These are phyloP conservation scores for Callionymus lyra DNA, from an alignment of 2,113 vertebrate genomes.

Conservation along the genomic window DNA sequence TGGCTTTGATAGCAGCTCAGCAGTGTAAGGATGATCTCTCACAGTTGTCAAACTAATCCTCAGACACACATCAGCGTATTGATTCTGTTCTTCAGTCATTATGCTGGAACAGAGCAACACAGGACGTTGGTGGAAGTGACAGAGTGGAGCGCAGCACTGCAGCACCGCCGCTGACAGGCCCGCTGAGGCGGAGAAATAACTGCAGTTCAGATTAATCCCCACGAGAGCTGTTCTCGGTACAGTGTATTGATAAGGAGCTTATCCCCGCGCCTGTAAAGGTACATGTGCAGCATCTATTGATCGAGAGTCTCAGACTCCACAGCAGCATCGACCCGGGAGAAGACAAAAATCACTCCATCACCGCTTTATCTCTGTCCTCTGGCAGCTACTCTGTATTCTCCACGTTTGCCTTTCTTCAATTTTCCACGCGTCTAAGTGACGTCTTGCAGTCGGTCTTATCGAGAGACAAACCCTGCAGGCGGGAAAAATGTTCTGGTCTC, in stretches of 20 bases:
- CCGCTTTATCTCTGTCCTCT: constrained; percentile 13
- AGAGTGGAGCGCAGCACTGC: too few relatives aligned
- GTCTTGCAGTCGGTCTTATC: constrained; percentile 10
- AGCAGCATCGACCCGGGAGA: constrained; percentile 3
- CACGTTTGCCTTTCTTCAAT: constrained; percentile 4
- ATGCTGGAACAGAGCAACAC: too few relatives aligned
- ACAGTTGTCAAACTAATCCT: too few relatives aligned
- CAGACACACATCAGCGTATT: too few relatives aligned
- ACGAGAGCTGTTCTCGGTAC: constrained; percentile 23
- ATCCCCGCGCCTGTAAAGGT: constrained; percentile 25
- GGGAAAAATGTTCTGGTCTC: constrained; percentile 1
- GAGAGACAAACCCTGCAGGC: constrained; percentile 13
- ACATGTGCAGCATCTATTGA: constrained; percentile 27
- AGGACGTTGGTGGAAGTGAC: too few relatives aligned
- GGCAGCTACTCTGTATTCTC: constrained; percentile 25
- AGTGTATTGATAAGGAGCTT: constrained; percentile 42
- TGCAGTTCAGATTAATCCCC: constrained; percentile 24
- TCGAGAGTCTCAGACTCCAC: constrained; percentile 29
- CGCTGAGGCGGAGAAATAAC: neutral
- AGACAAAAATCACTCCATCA: constrained; percentile 37
- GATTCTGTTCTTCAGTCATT: too few relatives aligned
- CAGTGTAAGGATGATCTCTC: too few relatives aligned
- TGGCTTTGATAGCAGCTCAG: too few relatives aligned
- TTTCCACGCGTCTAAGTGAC: constrained; percentile 9
- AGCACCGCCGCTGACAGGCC: constrained; percentile 3